Evolutionary conservation across 35 echinoderm and acorn worm genomes (phyloP).

Genomic region (Apostichopus parvimensis): DNA sequence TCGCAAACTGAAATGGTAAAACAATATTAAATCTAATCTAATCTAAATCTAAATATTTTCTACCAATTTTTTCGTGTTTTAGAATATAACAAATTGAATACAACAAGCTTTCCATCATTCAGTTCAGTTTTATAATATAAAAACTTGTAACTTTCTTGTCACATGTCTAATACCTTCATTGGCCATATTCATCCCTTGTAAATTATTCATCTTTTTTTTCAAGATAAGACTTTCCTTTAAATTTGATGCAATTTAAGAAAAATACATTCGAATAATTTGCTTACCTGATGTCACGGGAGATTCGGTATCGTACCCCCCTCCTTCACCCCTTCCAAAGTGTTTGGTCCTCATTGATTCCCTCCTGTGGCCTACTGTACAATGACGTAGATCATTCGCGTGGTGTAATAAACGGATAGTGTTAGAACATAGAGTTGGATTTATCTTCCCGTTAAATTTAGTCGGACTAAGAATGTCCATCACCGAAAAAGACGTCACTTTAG

Average conservation of each 20-base stretch:
- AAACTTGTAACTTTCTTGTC: not conserved
- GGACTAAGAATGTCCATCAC: slow-evolving; percentile 44
- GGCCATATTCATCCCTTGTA: too few species aligned
- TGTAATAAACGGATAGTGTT: not conserved
- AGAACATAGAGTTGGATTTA: not conserved
- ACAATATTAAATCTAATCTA: too few species aligned
- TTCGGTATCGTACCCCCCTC: not conserved
- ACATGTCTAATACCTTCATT: too few species aligned
- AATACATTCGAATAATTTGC: not conserved
- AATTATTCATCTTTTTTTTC: not conserved
- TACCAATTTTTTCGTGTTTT: too few species aligned
- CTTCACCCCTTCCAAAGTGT: not conserved
- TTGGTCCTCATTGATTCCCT: not conserved
- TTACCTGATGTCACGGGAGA: not conserved
- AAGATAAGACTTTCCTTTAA: not conserved
- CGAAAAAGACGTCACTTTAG: slow-evolving; percentile 33
- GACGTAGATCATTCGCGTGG: not conserved
- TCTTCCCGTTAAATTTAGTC: slow-evolving; percentile 47
- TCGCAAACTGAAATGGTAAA: too few species aligned
- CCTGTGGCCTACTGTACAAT: not conserved
- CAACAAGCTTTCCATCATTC: too few species aligned
- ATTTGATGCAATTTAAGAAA: not conserved
- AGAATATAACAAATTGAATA: too few species aligned
- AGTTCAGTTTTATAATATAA: too few species aligned
- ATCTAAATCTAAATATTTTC: too few species aligned